Evolutionary conservation across 2,113 vertebrate species (phyloP), one percentile per base, ranked within the genome.

Genomic region (Daphoenositta chrysoptera): DNA sequence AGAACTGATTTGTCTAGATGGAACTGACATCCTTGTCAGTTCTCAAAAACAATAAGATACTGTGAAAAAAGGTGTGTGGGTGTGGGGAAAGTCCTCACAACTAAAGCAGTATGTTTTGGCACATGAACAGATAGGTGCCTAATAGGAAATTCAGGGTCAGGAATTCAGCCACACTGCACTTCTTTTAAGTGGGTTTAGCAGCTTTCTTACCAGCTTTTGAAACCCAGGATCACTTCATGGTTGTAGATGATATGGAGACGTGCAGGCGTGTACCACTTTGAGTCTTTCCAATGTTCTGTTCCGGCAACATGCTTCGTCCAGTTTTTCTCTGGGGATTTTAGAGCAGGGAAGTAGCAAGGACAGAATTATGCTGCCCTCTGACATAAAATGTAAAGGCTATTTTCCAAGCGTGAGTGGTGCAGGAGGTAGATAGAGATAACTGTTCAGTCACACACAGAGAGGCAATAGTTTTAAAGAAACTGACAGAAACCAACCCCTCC

Each of bases 241-340:
- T 13, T 40, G 15, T 19, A 65, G 28, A 28, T 47, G 15, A 73
- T 54, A 64, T 23, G 22, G 11, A 54, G 18, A 39, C 0, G 0
- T 19, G 40, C 10, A 39, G 7, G 9, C 11, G 10, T 33, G 28
- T 28, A n/a, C 28, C 7, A 28, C 14, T n/a, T 28, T n/a, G 28
- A 56, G 23, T 30, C 40, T 21, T 40, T 40, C 28, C n/a, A 65
- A 30, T n/a, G 22, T n/a, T 40, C 40, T n/a, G 2, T 20, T 56
- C 9, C 13, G 15, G 9, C 8, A 48, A 39, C 8, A 8, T 28
- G 9, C 4, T 65, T 65, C 30, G 10, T 47, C 23, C 23, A 40
- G 40, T 20, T 65, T 73, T 64, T 40, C 23, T 10, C 8, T 40
- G 12, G 24, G 7, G 6, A 39, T 21, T 64, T 47, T 19, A 24